Evolutionary conservation across 1,140 invertebrate species (phyloP).

Genomic region (Probaryconus sp.): DNA sequence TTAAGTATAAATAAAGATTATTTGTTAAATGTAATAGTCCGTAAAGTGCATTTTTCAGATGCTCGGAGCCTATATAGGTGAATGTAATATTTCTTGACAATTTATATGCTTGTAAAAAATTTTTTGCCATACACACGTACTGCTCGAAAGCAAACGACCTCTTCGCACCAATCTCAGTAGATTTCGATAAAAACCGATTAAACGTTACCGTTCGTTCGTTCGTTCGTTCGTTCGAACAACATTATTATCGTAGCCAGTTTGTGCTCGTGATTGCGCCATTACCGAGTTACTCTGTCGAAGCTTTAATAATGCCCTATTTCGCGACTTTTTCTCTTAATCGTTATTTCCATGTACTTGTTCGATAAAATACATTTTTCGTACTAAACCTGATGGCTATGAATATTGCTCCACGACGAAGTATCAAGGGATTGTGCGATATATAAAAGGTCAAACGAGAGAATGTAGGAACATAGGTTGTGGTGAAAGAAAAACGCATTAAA

Average conservation of each 20-base stretch:
- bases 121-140: slow-evolving; percentile 3
- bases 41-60: no score
- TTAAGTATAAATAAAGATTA: no score
- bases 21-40: no score
- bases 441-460: slow-evolving; percentile 16
- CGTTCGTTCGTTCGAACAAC: slow-evolving; percentile 46
- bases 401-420: slow-evolving; percentile 22
- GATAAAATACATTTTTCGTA: slow-evolving; percentile 34
- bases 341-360: slow-evolving; percentile 41
- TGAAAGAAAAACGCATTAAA: slow-evolving; percentile 12
- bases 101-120: slow-evolving; percentile 20
- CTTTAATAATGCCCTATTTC: slow-evolving; percentile 55
- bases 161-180: slow-evolving; percentile 44
- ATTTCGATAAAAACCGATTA: slow-evolving; percentile 54
- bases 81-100: no score
- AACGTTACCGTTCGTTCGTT: slow-evolving; percentile 50
- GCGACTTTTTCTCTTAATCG: slow-evolving; percentile 49
- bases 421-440: slow-evolving; percentile 7
- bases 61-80: no score
- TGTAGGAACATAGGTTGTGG: slow-evolving; percentile 14
- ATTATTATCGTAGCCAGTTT: slow-evolving; percentile 55
- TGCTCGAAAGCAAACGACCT: slow-evolving; percentile 39
- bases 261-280: slow-evolving; percentile 54
- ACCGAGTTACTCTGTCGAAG: slow-evolving; percentile 36
- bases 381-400: slow-evolving; percentile 25